phyloP scores from a whole-genome alignment of 2,113 vertebrate species.

The Hyla sarda region DNA sequence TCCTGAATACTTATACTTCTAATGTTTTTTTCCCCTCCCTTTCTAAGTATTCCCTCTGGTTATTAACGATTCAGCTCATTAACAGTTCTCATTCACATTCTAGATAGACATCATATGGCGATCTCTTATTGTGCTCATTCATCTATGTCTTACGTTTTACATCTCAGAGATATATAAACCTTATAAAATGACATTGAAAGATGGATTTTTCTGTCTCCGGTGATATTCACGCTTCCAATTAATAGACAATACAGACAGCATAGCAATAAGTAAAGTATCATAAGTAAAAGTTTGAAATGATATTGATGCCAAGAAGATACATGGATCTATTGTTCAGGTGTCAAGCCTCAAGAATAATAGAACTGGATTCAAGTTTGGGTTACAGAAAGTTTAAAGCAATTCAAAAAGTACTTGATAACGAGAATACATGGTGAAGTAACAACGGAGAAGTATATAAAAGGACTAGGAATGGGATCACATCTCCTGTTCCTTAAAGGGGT shows the following conservation, averaged over 20 bases:
- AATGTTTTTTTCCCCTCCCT: not conserved
- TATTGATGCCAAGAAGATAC: not conserved
- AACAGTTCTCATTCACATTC: not conserved
- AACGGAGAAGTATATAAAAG: too few species aligned
- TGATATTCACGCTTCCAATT: not conserved
- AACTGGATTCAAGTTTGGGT: not conserved
- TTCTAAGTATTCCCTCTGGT: not conserved
- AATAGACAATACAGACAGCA: not conserved
- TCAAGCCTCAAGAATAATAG: not conserved
- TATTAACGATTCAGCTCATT: slow-evolving; percentile 10
- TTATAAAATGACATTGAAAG: not conserved
- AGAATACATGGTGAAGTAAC: too few species aligned
- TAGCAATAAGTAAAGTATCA: not conserved
- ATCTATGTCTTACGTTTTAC: not conserved
- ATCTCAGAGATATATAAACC: not conserved
- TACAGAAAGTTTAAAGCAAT: not conserved
- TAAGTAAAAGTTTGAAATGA: not conserved
- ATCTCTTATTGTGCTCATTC: not conserved
- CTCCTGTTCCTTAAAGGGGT: too few species aligned
- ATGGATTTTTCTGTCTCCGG: not conserved
- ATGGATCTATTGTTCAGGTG: not conserved
- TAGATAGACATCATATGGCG: not conserved
- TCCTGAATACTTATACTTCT: not conserved
- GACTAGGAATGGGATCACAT: too few species aligned
- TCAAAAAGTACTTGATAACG: not conserved